A percentile compares a stretch with the other conserved stretches of the same genome.
Evolutionary conservation across 2,888 invertebrate genomes (phyloP).

Genomic region (Sussaba pulchella): DNA sequence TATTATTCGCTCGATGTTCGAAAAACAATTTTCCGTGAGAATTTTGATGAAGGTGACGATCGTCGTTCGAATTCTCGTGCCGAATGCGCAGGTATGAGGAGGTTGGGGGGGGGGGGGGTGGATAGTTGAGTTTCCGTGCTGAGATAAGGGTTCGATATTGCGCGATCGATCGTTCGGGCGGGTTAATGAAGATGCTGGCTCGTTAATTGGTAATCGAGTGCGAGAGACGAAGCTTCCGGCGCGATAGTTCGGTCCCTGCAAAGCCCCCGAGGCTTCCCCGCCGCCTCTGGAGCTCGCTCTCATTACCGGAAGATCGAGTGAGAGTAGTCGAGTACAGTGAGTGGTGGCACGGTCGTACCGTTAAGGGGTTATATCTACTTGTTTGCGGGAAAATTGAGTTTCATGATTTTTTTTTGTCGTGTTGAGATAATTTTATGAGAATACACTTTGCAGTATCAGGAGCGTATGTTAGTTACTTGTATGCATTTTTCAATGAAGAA

Average conservation of each 20-base stretch:
- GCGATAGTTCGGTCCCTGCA: conserved; percentile 11
- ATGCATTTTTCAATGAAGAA: too few relatives aligned
- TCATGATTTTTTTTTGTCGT: too few relatives aligned
- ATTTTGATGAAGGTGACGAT: neutral
- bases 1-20: conserved; percentile 3
- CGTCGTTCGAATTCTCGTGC: too few relatives aligned
- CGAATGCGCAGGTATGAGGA: too few relatives aligned
- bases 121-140: neutral
- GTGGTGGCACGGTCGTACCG: conserved; percentile 6
- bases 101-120: neutral
- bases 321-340: conserved; percentile 6
- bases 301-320: conserved; percentile 36
- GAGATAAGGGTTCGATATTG: conserved; percentile 1
- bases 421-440: too few relatives aligned
- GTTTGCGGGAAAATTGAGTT: too few relatives aligned
- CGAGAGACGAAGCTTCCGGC: conserved; percentile 12
- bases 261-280: conserved; percentile 42
- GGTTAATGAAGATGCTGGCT: conserved; percentile 51
- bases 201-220: conserved; percentile 63
- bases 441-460: too few relatives aligned
- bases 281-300: too few relatives aligned
- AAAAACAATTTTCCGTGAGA: neutral
- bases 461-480: too few relatives aligned
- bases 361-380: too few relatives aligned
- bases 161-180: conserved; percentile 47